Percentiles rank a stretch among this genome's conserved stretches.
Evolutionary conservation across 23 tunicate species (phyloP).

Genomic region (Oikopleura albicans): DNA sequence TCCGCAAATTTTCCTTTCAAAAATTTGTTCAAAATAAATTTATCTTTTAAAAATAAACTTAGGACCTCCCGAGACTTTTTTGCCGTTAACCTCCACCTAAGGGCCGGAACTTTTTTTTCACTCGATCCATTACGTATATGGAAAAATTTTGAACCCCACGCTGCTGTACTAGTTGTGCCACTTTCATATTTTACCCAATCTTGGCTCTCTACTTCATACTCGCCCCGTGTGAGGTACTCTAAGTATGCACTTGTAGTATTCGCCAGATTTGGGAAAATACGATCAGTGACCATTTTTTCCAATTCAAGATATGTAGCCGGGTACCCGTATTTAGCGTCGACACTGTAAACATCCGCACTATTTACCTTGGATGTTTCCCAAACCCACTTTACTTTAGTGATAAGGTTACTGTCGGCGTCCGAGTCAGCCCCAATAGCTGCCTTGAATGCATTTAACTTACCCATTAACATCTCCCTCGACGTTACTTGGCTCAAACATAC

Average conservation of each 20-base stretch:
- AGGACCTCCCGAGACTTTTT: not conserved
- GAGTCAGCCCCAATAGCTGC: no score
- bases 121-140: no score
- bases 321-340: not conserved
- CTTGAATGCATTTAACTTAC: no score
- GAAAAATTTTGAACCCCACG: no score
- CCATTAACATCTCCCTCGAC: no score
- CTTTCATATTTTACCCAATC: not conserved
- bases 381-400: not conserved
- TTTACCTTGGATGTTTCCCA: not conserved
- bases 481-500: no score
- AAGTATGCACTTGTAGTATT: not conserved
- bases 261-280: not conserved
- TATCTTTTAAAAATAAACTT: no score
- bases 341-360: not conserved
- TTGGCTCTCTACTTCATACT: not conserved
- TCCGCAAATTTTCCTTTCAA: no score
- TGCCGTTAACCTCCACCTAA: not conserved
- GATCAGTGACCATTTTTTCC: not conserved
- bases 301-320: not conserved
- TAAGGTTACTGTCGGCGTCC: not conserved
- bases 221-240: not conserved
- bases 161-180: no score
- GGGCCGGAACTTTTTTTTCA: not conserved
- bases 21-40: no score